Percentiles rank a stretch among this genome's conserved stretches.
Conservation (phyloP, 2,113 vertebrate genomes). For the Coturnix japonica region DNA sequence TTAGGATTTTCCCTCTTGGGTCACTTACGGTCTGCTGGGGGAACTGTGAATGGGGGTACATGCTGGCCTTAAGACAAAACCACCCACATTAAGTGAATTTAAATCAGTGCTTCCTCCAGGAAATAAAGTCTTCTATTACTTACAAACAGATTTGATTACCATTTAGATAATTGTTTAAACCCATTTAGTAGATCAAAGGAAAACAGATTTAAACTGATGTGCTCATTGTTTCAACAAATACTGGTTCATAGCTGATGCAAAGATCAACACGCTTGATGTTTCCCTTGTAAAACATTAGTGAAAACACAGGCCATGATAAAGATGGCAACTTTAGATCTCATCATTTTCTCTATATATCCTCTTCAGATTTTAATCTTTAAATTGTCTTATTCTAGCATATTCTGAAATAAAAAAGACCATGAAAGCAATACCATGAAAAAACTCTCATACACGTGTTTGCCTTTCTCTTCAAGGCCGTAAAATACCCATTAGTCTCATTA, state of each 20-base stretch:
- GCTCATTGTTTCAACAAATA: background rate
- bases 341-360: background rate
- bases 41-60: conserved; percentile 26
- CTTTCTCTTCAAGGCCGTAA: background rate
- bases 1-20: background rate
- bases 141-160: conserved; percentile 31
- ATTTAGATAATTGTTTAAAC: conserved; percentile 20
- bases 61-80: conserved; percentile 40
- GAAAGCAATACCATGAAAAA: background rate
- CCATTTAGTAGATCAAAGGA: background rate
- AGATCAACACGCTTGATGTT: background rate
- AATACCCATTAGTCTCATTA: background rate
- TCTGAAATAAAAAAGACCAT: background rate
- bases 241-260: background rate
- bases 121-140: conserved; percentile 31
- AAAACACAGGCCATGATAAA: background rate
- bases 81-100: conserved; percentile 37
- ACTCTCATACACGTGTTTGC: background rate
- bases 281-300: background rate
- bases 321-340: background rate
- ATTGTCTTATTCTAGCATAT: background rate
- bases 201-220: background rate
- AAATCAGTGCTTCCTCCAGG: conserved; percentile 27
- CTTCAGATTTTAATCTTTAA: background rate
- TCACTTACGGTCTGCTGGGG: background rate